phyloP scores from a whole-genome alignment of 2,113 vertebrate genomes.

The Penelope pileata region DNA sequence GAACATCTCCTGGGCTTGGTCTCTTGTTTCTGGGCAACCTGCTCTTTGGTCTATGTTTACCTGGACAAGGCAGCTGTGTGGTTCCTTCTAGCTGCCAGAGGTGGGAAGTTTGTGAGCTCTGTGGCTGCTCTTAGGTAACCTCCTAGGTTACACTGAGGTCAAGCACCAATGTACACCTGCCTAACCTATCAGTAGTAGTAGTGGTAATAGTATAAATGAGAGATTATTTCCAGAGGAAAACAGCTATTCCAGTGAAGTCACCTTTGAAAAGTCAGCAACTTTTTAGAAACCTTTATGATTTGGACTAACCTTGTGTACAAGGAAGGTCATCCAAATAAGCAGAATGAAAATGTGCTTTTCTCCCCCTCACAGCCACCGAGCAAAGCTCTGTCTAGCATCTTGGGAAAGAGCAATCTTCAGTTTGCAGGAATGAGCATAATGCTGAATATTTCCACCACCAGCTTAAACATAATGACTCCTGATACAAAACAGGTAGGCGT shows the following conservation, averaged over 20 bases:
- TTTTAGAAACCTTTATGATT: not conserved
- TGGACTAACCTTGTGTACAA: not conserved
- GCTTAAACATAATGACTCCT: conserved; percentile 94
- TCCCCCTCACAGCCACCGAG: conserved; percentile 84
- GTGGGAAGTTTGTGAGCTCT: not conserved
- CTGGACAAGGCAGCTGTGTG: not conserved
- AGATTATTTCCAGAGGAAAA: not conserved
- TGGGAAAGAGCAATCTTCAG: conserved; percentile 98
- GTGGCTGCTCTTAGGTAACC: not conserved
- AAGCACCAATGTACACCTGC: not conserved
- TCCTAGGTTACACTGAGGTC: not conserved
- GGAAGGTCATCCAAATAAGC: not conserved
- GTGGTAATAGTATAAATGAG: not conserved
- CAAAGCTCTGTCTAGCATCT: conserved; percentile 92
- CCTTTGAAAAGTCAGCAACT: not conserved
- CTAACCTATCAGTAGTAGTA: not conserved
- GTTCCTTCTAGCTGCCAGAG: not conserved
- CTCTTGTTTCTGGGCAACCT: not conserved
- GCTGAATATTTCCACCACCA: conserved; percentile 96
- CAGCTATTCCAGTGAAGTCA: not conserved
- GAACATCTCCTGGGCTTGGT: not conserved
- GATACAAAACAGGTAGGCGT: conserved; percentile 94
- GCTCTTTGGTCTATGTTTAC: not conserved
- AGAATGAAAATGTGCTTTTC: conserved; percentile 32
- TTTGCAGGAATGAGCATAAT: conserved; percentile 97